Conservation (phyloP, 2,888 invertebrate species). For the Heteropelma amictum region DNA sequence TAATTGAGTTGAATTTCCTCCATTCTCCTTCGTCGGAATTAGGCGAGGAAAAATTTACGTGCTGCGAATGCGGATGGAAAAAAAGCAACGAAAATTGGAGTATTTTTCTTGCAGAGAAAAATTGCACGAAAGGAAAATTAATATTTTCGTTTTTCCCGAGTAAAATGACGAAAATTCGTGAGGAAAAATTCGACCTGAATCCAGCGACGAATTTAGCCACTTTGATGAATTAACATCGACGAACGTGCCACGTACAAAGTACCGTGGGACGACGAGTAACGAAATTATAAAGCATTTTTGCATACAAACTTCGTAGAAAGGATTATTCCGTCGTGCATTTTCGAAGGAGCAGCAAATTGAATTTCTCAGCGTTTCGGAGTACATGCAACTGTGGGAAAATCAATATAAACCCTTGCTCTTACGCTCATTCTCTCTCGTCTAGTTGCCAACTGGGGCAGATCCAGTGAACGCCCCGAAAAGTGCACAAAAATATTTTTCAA, state of each 20-base stretch:
- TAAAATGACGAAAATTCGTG: too few relatives aligned
- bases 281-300: slow-evolving; percentile 37
- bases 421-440: slow-evolving; percentile 21
- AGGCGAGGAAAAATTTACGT: too few relatives aligned
- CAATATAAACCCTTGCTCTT: slow-evolving; percentile 50
- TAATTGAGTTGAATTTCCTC: too few relatives aligned
- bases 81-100: too few relatives aligned
- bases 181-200: too few relatives aligned
- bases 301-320: slow-evolving; percentile 15
- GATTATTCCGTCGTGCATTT: slow-evolving; percentile 28
- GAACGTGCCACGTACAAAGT: background rate
- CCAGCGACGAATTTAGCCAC: slow-evolving; percentile 1
- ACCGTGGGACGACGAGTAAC: slow-evolving; percentile 1
- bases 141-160: too few relatives aligned
- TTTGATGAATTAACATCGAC: slow-evolving; percentile 40
- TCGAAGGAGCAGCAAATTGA: slow-evolving; percentile 37
- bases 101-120: too few relatives aligned
- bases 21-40: too few relatives aligned
- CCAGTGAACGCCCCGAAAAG: slow-evolving; percentile 21
- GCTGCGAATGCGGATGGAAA: too few relatives aligned
- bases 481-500: slow-evolving; percentile 21
- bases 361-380: slow-evolving; percentile 48
- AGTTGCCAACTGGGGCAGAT: slow-evolving; percentile 57
- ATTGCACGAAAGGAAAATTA: too few relatives aligned
- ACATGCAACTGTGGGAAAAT: slow-evolving; percentile 56